Base-by-base conservation (phyloP, 2,797 vertebrate genomes). In the Artibeus jamaicensis region DNA sequence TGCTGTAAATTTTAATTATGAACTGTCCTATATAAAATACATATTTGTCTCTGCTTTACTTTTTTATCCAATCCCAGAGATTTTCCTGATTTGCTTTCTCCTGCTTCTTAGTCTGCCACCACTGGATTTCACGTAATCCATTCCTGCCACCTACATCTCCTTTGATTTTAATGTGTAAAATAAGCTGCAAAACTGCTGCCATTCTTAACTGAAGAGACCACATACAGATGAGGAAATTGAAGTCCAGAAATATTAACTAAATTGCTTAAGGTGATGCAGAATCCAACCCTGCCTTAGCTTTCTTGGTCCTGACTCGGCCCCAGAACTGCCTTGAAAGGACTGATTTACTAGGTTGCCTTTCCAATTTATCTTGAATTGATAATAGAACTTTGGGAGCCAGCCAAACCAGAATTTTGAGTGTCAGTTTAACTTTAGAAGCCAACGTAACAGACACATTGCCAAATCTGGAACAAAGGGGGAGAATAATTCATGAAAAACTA, bases 401-500 rank as follows among this genome's bases (percentile, higher is more conserved):
- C 82, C 53, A 84, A 50, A 39, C 16, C 79, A 73, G 83, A 86
- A 3, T 65, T 89, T 86, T 94, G 57, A 89, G 10, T 76, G 59
- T 44, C 57, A 77, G 9, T 0, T 57, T 89, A 86, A 92, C 29
- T 74, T 68, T 65, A 92, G 39, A 92, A 92, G 46, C 29, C 67
- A 53, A 62, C 42, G 44, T 70, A 94, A 83, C 9, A 74, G 42
- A 70, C 34, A 2, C 11, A 81, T 57, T 81, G 46, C 19, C 81
- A 82, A 76, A 71, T 78, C 50, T 89, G 22, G 44, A 89, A 77
- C 18, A 24, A 86, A 86, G 39, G 9, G 24, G 1, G 48, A 39
- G 39, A 92, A 82, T 76, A 81, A 93, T 46, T 93, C 57, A 26
- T 57, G n/a, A 86, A 95, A 93, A 37, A 83, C 16, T 29, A 85